phyloP scores from a whole-genome alignment of 92 coral and sea anemone species.

The Siderastrea siderea region DNA sequence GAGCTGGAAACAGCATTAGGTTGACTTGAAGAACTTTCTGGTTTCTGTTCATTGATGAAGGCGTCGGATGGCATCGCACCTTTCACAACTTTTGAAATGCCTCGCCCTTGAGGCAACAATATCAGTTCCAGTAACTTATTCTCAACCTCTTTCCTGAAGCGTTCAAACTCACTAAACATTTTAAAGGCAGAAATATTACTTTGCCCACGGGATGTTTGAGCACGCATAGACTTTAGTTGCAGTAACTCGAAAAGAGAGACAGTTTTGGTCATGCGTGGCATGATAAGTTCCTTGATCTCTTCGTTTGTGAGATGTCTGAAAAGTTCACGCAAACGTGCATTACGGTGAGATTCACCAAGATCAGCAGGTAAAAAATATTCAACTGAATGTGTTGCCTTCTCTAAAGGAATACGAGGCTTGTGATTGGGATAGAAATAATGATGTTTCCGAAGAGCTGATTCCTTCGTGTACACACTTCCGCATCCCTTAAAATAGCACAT shows the following conservation, averaged over 20 bases:
- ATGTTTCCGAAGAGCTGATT: conserved; percentile 23
- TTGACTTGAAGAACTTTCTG: background rate
- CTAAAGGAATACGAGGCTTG: background rate
- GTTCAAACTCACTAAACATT: conserved; percentile 58
- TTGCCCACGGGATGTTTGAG: background rate
- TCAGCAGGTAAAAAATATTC: conserved; percentile 37
- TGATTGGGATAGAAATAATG: conserved; percentile 30
- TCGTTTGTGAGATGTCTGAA: conserved; percentile 25
- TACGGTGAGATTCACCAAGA: conserved; percentile 6
- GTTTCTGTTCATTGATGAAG: background rate
- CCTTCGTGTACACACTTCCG: background rate
- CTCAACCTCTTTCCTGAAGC: conserved; percentile 45
- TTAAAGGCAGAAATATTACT: conserved; percentile 20
- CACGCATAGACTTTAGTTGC: conserved; percentile 37
- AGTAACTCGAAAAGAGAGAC: conserved; percentile 38
- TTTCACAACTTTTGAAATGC: background rate
- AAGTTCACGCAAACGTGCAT: conserved; percentile 38
- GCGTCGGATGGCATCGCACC: background rate
- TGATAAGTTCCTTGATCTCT: conserved; percentile 18
- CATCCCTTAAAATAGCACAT: background rate
- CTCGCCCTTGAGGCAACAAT: conserved; percentile 15
- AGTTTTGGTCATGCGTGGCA: conserved; percentile 26
- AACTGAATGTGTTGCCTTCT: conserved; percentile 15
- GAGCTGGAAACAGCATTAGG: background rate
- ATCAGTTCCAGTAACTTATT: conserved; percentile 12